Evolutionary conservation across 2,797 vertebrate species (phyloP), one percentile per base, ranked within the genome.

Genomic region (Delichon dasypus): DNA sequence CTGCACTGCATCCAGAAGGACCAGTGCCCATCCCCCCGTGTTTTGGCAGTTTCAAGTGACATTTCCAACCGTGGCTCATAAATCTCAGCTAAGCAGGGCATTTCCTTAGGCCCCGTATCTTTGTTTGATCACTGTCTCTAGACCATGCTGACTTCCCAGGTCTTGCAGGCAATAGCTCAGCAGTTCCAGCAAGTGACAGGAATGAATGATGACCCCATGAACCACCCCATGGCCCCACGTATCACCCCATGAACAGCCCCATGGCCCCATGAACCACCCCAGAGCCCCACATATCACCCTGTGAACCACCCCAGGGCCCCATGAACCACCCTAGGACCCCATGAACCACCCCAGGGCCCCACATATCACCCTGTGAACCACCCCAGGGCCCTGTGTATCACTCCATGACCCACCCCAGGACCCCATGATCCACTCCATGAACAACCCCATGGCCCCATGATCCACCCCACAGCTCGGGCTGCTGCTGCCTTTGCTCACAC

Each of bases 21-120:
- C 47, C 40, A 15, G 50, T 23, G 10, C 70, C 73, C 85, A 71
- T 7, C 84, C 85, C 73, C 60, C 88, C 53, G 25, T 25, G 29
- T 47, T 92, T 8, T 15, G n/a, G 92, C 57, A 74, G 67, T 20
- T 85, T 77, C 50, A 47, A 76, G 68, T 76, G 90, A 80, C 79
- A 20, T 27, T 62, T 75, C 84, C 0, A 4, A 75, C 38, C 53
- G 1, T 2, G 53, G 81, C 89, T 92, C 86, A 80, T 91, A 95
- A 95, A 94, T 94, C 95, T 91, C 93, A 84, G 86, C 92, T 75
- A 77, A 92, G 20, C 81, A 77, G 92, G 65, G 54, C 78, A 88
- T 45, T 93, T 95, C 92, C 92, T 92, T 74, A 32, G 86, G 75
- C 81, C 81, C 90, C 2, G 0, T 68, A 42, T 80, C 95, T 92